Evolutionary conservation across 2,888 invertebrate species (phyloP).

Genomic region (Thera britannica): DNA sequence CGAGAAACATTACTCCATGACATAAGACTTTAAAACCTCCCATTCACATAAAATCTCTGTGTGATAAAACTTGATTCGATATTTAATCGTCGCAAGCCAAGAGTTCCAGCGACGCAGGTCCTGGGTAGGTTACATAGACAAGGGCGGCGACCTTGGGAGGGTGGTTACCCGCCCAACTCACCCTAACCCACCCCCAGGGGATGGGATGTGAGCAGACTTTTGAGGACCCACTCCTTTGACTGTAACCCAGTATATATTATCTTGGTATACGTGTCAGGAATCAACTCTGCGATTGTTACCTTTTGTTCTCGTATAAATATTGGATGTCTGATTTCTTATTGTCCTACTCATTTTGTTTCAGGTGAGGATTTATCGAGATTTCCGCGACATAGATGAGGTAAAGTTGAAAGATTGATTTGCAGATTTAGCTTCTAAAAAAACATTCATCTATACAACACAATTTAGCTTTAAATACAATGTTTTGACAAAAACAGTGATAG

Average conservation of each 20-base stretch:
- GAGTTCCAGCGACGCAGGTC: conserved; percentile 72
- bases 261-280: conserved; percentile 35
- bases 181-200: conserved; percentile 48
- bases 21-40: conserved; percentile 29
- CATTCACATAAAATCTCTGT: conserved; percentile 33
- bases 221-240: conserved; percentile 67
- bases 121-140: conserved; percentile 73
- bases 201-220: conserved; percentile 74
- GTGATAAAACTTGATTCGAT: conserved; percentile 53
- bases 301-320: conserved; percentile 27
- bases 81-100: conserved; percentile 64
- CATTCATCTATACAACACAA: too few relatives aligned
- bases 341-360: conserved; percentile 48
- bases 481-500: too few relatives aligned
- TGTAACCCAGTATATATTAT: conserved; percentile 53
- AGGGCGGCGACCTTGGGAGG: conserved; percentile 78
- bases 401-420: not conserved
- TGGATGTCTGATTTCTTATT: conserved; percentile 31
- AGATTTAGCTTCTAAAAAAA: too few relatives aligned
- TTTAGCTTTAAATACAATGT: too few relatives aligned
- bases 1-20: conserved; percentile 20
- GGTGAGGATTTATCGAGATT: conserved; percentile 45
- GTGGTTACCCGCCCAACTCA: conserved; percentile 41
- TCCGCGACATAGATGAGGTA: conserved; percentile 8
- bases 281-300: conserved; percentile 29